Evolutionary conservation across 2,797 vertebrate genomes (phyloP).

Genomic region (Cynodonichthys magdalenae): DNA sequence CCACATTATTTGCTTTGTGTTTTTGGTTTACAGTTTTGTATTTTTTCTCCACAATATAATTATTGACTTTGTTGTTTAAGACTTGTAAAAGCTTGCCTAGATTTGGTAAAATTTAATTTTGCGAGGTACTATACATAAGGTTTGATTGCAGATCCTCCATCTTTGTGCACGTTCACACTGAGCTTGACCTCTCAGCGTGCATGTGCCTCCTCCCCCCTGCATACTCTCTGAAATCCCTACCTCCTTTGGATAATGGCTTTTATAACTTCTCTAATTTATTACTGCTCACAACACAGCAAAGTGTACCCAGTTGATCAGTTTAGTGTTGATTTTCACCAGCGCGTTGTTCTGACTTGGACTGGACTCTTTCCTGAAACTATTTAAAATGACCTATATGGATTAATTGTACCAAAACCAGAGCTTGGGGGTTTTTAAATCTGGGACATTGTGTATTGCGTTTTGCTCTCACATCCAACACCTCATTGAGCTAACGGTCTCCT

Average conservation of each 20-base stretch:
- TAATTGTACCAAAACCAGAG: conserved; percentile 55
- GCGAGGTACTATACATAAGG: neutral
- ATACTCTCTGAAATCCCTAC: conserved; percentile 55
- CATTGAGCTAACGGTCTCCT: conserved; percentile 31
- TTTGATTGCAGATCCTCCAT: conserved; percentile 24
- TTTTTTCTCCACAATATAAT: too few species aligned
- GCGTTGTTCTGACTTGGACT: conserved; percentile 21
- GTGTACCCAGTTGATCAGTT: conserved; percentile 37
- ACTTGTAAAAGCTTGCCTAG: too few species aligned
- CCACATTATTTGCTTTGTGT: neutral
- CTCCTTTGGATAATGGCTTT: conserved; percentile 54
- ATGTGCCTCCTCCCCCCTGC: conserved; percentile 13
- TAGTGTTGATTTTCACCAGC: conserved; percentile 37
- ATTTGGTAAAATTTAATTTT: neutral
- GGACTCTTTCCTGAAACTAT: conserved; percentile 44
- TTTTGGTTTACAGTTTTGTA: too few species aligned
- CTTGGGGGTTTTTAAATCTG: conserved; percentile 53
- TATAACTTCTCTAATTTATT: conserved; percentile 57
- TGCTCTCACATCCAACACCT: conserved; percentile 42
- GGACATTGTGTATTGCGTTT: conserved; percentile 55
- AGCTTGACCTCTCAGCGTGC: conserved; percentile 59
- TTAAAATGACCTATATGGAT: conserved; percentile 69
- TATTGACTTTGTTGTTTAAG: too few species aligned
- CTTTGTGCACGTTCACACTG: conserved; percentile 42
- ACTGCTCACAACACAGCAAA: conserved; percentile 37